These are phyloP conservation scores for Echiichthys vipera DNA, from an alignment of 2,797 vertebrate genomes.

Conservation along the genomic window DNA sequence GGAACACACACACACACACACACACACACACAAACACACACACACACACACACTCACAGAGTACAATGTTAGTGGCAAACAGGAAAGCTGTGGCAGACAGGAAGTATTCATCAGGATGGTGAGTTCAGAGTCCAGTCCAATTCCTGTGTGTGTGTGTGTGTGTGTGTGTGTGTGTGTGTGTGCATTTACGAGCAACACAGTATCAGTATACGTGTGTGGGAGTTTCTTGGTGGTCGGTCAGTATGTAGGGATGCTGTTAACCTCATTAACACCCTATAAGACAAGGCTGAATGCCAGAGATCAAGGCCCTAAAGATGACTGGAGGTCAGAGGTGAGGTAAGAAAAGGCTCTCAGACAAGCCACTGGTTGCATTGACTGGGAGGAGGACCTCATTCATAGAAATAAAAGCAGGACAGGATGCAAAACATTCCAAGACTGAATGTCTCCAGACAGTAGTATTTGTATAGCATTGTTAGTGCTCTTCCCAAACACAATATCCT, in stretches of 20 bases:
- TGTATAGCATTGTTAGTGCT: conserved; percentile 42
- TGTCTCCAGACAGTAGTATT: conserved; percentile 55
- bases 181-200: conserved; percentile 13
- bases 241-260: conserved; percentile 44
- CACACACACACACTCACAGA: conserved; percentile 23
- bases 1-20: conserved; percentile 15
- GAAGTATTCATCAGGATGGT: conserved; percentile 67
- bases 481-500: conserved; percentile 55
- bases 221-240: conserved; percentile 27
- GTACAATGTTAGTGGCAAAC: conserved; percentile 56
- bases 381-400: conserved; percentile 31
- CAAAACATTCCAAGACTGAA: conserved; percentile 61
- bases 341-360: conserved; percentile 37
- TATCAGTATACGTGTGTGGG: conserved; percentile 6
- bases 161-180: conserved; percentile 15
- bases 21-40: conserved; percentile 14
- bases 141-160: conserved; percentile 41
- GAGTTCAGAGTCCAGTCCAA: conserved; percentile 56
- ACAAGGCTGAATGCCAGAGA: conserved; percentile 39
- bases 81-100: conserved; percentile 70
- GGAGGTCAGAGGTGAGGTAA: conserved; percentile 44
- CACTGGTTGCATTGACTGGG: conserved; percentile 20
- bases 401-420: conserved; percentile 56
- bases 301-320: conserved; percentile 36
- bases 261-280: conserved; percentile 54